These are phyloP conservation scores for Neodon shergylaensis DNA, from an alignment of 2,113 vertebrate genomes.

Conservation along the genomic window DNA sequence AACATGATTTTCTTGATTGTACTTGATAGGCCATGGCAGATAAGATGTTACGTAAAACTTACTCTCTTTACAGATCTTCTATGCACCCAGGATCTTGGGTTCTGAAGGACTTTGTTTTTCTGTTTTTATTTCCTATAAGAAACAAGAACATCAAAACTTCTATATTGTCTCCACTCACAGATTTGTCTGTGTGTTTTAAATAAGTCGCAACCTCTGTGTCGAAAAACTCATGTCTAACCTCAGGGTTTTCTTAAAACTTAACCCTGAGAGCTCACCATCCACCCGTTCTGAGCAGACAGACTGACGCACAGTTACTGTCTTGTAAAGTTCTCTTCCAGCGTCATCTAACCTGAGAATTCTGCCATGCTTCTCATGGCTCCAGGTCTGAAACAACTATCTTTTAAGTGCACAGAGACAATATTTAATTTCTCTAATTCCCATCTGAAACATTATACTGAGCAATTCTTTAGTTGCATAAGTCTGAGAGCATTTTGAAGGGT, in stretches of 20 bases:
- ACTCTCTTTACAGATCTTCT: conserved; percentile 51
- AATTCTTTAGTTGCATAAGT: conserved; percentile 12
- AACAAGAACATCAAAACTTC: conserved; percentile 69
- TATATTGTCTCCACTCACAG: conserved; percentile 70
- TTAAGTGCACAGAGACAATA: not conserved
- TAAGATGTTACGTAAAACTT: conserved; percentile 78
- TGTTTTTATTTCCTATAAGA: conserved; percentile 52
- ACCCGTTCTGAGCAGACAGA: conserved; percentile 34
- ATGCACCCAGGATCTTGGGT: not conserved
- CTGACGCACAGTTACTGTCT: conserved; percentile 37
- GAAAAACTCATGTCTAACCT: conserved; percentile 68
- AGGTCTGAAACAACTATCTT: not conserved
- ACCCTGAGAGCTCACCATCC: conserved; percentile 53
- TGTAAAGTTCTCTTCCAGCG: not conserved
- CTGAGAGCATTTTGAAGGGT: not conserved
- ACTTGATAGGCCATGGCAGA: conserved; percentile 65
- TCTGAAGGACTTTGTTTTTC: conserved; percentile 50
- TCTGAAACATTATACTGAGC: not conserved
- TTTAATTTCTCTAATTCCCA: not conserved
- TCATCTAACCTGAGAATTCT: conserved; percentile 25
- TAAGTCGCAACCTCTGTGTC: conserved; percentile 68
- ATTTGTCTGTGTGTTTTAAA: conserved; percentile 70
- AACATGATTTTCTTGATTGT: conserved; percentile 75
- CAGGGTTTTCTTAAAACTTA: conserved; percentile 72
- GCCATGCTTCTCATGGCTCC: not conserved